Base-by-base conservation (phyloP, 1,140 invertebrate species). In the Zaprionus capensis region DNA sequence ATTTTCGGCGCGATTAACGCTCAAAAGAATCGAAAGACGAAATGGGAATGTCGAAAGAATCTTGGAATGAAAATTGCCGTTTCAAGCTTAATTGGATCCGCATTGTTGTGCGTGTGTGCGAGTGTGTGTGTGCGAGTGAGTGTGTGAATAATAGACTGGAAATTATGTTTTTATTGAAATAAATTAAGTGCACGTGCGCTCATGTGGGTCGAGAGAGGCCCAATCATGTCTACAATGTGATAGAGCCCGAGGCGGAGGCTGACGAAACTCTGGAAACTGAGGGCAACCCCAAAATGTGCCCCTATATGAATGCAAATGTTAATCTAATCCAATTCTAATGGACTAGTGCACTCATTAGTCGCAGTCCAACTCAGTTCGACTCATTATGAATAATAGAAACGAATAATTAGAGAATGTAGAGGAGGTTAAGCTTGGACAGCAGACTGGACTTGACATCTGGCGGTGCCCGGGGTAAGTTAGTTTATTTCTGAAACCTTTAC, bases 121-220 rank as follows among this genome's bases (percentile, higher is more conserved):
- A 20, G 22, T 22, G 22, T 22, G 36, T 64, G 59, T 71, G 74
- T 53, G 58, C 65, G 55, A 56, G 44, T 53, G 64, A 34, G 62
- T 78, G 83, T 87, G 83, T 80, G 78, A 65, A 88, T 88, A 88
- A 88, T 87, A 84, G 83, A 66, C 84, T 78, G 80, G 78, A 84
- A 88, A 88, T 88, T 90, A 88, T 90, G 78, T 78, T 88, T 88
- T 88, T 88, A 88, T 88, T 90, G 84, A 90, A 88, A 84, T 88
- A 88, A 88, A 88, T 88, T 81, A 88, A 90, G 81, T 88, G 85
- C 84, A 88, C 84, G 85, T 88, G 84, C 85, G 74, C 49, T 44
- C 38, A 88, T 88, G 84, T 90, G 84, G 84, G 84, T 63, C 80
- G 62, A 57, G 70, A 58, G 56, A 59, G 31, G 31, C 31, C 44